These are phyloP conservation scores for Ectropis grisescens DNA, from an alignment of 1,140 invertebrate species.

Conservation along the genomic window DNA sequence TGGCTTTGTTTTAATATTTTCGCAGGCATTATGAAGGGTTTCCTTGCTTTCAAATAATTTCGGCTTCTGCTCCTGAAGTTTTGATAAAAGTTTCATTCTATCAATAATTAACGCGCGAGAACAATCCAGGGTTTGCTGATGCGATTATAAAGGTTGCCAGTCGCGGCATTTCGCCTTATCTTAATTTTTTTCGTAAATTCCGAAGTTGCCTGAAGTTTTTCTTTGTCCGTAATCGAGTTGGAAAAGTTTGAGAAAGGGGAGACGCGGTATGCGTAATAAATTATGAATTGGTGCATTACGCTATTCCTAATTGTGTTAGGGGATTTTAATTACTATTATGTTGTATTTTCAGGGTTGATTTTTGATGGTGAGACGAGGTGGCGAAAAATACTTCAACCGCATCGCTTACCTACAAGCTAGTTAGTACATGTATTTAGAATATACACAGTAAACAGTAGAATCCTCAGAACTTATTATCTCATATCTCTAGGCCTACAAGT, in stretches of 20 bases:
- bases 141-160: slow-evolving; percentile 60
- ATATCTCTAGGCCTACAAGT: too few relatives aligned
- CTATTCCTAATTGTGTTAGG: too few relatives aligned
- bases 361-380: too few relatives aligned
- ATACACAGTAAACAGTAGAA: too few relatives aligned
- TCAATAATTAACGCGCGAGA: slow-evolving; percentile 69
- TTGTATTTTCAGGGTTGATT: too few relatives aligned
- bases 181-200: slow-evolving; percentile 27
- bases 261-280: neutral
- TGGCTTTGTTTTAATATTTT: slow-evolving; percentile 70
- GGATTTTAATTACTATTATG: too few relatives aligned
- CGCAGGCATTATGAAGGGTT: slow-evolving; percentile 68
- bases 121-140: slow-evolving; percentile 47
- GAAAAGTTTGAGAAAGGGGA: slow-evolving; percentile 12
- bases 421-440: too few relatives aligned
- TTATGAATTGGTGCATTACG: too few relatives aligned
- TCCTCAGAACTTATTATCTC: too few relatives aligned
- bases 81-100: slow-evolving; percentile 70
- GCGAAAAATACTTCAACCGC: too few relatives aligned
- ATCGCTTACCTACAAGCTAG: too few relatives aligned
- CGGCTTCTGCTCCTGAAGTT: slow-evolving; percentile 67
- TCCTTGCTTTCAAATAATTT: slow-evolving; percentile 68
- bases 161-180: slow-evolving; percentile 39
- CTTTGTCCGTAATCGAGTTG: slow-evolving; percentile 25
- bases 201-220: slow-evolving; percentile 13